Conservation (phyloP, 2,888 invertebrate species). For the Phortica magna region DNA sequence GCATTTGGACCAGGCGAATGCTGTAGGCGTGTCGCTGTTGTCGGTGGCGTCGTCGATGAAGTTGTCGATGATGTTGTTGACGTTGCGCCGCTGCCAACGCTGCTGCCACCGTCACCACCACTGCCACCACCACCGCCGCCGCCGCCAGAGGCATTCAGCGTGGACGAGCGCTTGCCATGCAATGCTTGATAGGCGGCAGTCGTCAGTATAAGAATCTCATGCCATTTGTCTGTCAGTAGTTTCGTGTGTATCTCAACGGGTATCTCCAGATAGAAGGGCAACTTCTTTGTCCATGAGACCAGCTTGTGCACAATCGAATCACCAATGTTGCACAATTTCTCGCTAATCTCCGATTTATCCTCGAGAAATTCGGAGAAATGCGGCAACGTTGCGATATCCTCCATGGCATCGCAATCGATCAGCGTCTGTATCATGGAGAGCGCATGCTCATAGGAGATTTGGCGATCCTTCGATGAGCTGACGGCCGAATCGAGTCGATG, state of each 20-base stretch:
- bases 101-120: background rate
- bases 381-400: constrained; percentile 94
- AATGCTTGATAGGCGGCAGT: constrained; percentile 96
- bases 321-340: constrained; percentile 96
- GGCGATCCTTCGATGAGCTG: constrained; percentile 90
- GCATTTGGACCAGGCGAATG: background rate
- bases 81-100: constrained; percentile 30
- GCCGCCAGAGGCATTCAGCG: constrained; percentile 27
- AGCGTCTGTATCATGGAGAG: constrained; percentile 93
- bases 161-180: constrained; percentile 80
- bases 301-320: constrained; percentile 99
- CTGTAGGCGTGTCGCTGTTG: constrained; percentile 8
- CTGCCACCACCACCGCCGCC: background rate
- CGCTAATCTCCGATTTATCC: constrained; percentile 93
- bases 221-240: constrained; percentile 98
- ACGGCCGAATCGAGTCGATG: constrained; percentile 93
- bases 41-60: constrained; percentile 24
- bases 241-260: constrained; percentile 97
- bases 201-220: constrained; percentile 94
- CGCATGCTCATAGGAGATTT: constrained; percentile 90
- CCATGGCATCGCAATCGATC: constrained; percentile 98
- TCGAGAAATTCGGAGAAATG: constrained; percentile 94
- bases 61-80: constrained; percentile 37
- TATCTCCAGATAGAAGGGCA: constrained; percentile 97
- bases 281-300: constrained; percentile 98